Evolutionary conservation across 2,888 invertebrate genomes (phyloP).

Genomic region (Abscondita cerata): DNA sequence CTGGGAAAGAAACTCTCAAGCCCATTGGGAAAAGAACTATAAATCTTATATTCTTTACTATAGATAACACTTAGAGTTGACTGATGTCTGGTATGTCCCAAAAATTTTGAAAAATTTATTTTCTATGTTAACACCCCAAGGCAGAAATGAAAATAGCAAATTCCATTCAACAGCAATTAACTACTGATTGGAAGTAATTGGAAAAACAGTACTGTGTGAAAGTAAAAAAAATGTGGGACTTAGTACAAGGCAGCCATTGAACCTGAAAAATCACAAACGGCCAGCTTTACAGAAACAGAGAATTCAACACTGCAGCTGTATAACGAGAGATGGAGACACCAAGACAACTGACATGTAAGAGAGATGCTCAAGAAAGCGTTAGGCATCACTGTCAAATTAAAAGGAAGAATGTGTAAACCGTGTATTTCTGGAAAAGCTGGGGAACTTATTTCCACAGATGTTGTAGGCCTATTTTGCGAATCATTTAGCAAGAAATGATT

Average conservation of each 20-base stretch:
- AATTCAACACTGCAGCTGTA: conserved; percentile 39
- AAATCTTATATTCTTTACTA: too few species aligned
- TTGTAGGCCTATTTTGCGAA: too few species aligned
- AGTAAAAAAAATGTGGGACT: conserved; percentile 33
- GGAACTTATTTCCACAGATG: too few species aligned
- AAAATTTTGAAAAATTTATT: conserved; percentile 42
- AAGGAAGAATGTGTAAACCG: not conserved
- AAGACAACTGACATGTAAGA: conserved; percentile 46
- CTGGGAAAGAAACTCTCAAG: too few species aligned
- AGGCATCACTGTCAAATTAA: not conserved
- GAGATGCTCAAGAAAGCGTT: conserved; percentile 4
- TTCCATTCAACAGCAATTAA: too few species aligned
- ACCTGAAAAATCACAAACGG: not conserved
- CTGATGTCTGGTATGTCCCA: conserved; percentile 44
- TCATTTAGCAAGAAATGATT: too few species aligned
- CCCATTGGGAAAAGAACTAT: too few species aligned
- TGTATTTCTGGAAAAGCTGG: not conserved
- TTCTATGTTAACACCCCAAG: conserved; percentile 41
- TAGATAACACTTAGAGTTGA: too few species aligned
- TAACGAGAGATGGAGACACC: conserved; percentile 50
- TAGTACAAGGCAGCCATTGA: too few species aligned
- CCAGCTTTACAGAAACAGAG: not conserved
- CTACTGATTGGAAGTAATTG: too few species aligned
- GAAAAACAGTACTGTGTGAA: conserved; percentile 24
- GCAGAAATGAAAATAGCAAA: too few species aligned